A percentile compares a stretch with the other conserved stretches of the same genome.
phyloP scores from a whole-genome alignment of 2,888 invertebrate genomes.

The Esperia sulphurella region DNA sequence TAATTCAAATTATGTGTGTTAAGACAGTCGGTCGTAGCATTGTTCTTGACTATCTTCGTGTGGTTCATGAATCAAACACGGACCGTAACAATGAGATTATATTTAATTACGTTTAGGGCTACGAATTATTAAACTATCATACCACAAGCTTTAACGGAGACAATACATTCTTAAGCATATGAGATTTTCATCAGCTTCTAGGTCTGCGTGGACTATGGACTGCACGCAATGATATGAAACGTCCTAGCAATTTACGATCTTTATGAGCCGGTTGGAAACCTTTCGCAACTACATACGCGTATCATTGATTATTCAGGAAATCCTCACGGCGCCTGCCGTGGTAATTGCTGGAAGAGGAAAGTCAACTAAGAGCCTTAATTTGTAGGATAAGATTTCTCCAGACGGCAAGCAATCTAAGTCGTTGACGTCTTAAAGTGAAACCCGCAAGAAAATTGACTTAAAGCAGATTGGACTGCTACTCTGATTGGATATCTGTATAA shows the following conservation, averaged over 20 bases:
- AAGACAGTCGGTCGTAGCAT: too few relatives aligned
- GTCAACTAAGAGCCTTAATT: constrained; percentile 8
- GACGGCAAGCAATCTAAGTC: constrained; percentile 5
- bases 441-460: constrained; percentile 13
- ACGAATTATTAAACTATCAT: too few relatives aligned
- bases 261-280: not conserved
- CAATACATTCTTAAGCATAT: too few relatives aligned
- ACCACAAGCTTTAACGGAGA: too few relatives aligned
- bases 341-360: constrained; percentile 8
- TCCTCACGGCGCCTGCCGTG: not conserved
- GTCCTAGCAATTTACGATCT: not conserved
- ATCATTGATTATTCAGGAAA: not conserved
- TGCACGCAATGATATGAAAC: too few relatives aligned
- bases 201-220: too few relatives aligned
- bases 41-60: too few relatives aligned
- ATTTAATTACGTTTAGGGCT: too few relatives aligned
- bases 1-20: too few relatives aligned
- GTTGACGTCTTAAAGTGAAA: constrained; percentile 11
- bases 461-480: constrained; percentile 12
- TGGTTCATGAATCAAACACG: too few relatives aligned
- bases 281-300: not conserved
- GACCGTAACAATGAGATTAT: too few relatives aligned
- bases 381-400: constrained; percentile 14
- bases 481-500: not conserved
- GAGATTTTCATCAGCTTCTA: too few relatives aligned